A percentile compares a stretch with the other conserved stretches of the same genome.
Conservation (phyloP, 53 echinoderm and acorn worm species). For the Arbacia lixula region DNA sequence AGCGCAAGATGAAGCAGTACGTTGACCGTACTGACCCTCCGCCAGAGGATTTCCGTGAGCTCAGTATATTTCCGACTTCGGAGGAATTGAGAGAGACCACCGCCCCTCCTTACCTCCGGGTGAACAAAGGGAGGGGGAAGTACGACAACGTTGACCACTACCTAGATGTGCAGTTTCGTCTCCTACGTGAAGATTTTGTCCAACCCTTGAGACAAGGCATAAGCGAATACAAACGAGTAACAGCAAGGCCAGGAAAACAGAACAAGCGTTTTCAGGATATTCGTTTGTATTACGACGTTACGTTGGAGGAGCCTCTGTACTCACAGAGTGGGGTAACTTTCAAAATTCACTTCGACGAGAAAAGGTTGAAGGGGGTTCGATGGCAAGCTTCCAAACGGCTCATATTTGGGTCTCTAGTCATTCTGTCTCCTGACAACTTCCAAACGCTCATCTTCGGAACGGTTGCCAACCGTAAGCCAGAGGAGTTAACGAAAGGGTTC, state of each 20-base stretch:
- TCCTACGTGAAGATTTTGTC: slow-evolving; percentile 89
- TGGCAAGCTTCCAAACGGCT: slow-evolving; percentile 87
- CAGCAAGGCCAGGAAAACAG: slow-evolving; percentile 39
- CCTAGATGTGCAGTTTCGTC: slow-evolving; percentile 93
- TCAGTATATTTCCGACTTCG: slow-evolving; percentile 71
- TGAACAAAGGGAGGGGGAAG: slow-evolving; percentile 65
- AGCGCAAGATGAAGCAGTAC: slow-evolving; percentile 16
- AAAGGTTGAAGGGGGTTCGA: slow-evolving; percentile 62
- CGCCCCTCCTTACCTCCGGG: slow-evolving; percentile 63
- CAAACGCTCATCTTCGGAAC: slow-evolving; percentile 83
- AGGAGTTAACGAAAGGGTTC: slow-evolving; percentile 78
- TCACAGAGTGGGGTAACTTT: slow-evolving; percentile 82
- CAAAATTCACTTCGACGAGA: slow-evolving; percentile 75
- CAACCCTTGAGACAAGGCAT: slow-evolving; percentile 85
- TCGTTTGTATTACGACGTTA: slow-evolving; percentile 79
- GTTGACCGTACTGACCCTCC: slow-evolving; percentile 59
- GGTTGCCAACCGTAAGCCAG: slow-evolving; percentile 82
- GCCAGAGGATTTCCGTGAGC: slow-evolving; percentile 83
- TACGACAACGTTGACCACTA: slow-evolving; percentile 86
- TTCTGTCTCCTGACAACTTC: slow-evolving; percentile 85
- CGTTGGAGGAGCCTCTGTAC: slow-evolving; percentile 75
- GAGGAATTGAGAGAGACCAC: slow-evolving; percentile 68
- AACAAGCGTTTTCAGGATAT: slow-evolving; percentile 75
- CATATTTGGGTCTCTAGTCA: slow-evolving; percentile 87
- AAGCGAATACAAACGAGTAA: slow-evolving; percentile 62